Percentiles rank a stretch among this genome's conserved stretches.
Conservation (phyloP, 2,888 invertebrate genomes). For the Cantharis flavilabris region DNA sequence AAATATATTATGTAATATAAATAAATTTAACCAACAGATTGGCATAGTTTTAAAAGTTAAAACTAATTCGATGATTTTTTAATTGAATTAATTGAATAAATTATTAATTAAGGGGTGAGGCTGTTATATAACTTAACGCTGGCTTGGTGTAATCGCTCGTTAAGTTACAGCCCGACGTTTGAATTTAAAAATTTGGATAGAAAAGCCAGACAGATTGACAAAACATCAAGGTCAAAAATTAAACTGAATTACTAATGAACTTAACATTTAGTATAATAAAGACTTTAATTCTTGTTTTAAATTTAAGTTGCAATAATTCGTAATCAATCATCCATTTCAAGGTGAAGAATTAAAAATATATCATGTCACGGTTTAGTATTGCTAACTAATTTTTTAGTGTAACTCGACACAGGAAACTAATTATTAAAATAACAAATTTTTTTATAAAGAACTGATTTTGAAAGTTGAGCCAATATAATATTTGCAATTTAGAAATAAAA, state of each 20-base stretch:
- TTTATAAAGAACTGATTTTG: neutral
- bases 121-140: neutral
- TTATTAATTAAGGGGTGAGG: neutral
- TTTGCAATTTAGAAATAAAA: neutral
- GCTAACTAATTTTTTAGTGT: neutral
- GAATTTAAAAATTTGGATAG: too few species aligned
- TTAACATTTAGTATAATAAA: neutral
- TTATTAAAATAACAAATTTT: neutral
- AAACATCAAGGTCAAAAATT: too few species aligned
- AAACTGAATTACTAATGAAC: neutral
- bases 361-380: neutral
- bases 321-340: neutral
- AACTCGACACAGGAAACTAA: neutral
- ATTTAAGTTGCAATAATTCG: neutral
- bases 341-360: neutral
- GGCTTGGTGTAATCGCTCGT: too few species aligned
- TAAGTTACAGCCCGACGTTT: too few species aligned
- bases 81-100: too few species aligned
- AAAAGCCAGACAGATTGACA: too few species aligned
- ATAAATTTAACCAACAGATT: too few species aligned
- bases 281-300: neutral
- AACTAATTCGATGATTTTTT: too few species aligned
- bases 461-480: neutral
- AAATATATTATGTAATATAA: too few species aligned
- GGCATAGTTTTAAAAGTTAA: too few species aligned